Evolutionary conservation across 2,113 vertebrate species (phyloP).

Genomic region (Laterallus jamaicensis): DNA sequence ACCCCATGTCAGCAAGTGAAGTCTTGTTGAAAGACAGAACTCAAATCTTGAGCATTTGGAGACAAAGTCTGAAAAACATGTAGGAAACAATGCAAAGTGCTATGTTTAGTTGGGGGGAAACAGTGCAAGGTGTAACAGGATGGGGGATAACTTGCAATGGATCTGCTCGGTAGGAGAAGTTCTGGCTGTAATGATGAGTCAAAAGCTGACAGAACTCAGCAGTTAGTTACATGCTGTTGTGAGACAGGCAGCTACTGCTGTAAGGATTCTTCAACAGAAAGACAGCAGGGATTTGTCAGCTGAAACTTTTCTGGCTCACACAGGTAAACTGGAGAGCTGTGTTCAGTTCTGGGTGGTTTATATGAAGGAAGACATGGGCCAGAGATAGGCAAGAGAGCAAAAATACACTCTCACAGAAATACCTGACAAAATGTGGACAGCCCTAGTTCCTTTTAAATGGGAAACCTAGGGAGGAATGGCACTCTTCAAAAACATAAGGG

Average conservation of each 20-base stretch:
- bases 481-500: neutral
- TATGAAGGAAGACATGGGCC: neutral
- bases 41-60: neutral
- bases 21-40: neutral
- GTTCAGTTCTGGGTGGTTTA: neutral
- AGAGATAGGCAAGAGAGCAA: neutral
- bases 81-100: neutral
- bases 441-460: neutral
- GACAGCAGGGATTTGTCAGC: neutral
- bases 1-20: neutral
- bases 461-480: neutral
- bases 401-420: neutral
- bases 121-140: neutral
- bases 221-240: neutral
- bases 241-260: neutral
- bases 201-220: neutral
- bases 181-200: neutral
- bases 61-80: neutral
- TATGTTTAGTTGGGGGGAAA: neutral
- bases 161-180: neutral
- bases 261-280: neutral
- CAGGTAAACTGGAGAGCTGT: neutral
- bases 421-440: neutral
- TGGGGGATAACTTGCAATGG: neutral
- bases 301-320: neutral